A percentile compares a stretch with the other conserved stretches of the same genome.
Evolutionary conservation across 2,113 vertebrate genomes (phyloP).

Genomic region (Orthonyx spaldingii): DNA sequence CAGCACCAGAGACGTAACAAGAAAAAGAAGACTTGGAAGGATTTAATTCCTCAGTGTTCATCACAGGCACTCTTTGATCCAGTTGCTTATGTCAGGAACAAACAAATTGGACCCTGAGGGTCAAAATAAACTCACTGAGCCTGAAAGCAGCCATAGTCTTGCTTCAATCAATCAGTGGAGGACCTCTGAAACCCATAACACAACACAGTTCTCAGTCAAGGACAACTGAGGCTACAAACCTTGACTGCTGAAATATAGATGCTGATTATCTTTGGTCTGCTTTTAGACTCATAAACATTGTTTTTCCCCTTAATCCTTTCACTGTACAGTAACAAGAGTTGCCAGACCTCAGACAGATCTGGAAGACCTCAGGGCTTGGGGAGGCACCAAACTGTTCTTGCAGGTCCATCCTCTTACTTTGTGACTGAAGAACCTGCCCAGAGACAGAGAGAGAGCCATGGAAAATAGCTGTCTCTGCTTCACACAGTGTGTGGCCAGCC

Average conservation of each 20-base stretch:
- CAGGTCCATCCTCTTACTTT: neutral
- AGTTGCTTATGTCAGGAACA: neutral
- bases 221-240: neutral
- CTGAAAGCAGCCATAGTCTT: neutral
- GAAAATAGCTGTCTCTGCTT: neutral
- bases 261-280: neutral
- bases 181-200: neutral
- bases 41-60: neutral
- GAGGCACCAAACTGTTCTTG: neutral
- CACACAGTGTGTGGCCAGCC: neutral
- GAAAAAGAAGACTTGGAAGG: neutral
- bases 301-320: neutral
- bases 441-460: neutral
- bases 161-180: neutral
- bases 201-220: neutral
- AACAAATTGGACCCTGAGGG: neutral
- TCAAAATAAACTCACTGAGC: neutral
- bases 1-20: neutral
- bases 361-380: neutral
- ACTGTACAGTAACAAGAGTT: neutral
- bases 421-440: neutral
- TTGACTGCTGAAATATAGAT: neutral
- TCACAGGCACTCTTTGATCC: neutral
- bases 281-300: neutral
- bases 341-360: neutral